Base-by-base conservation (phyloP, 2,888 invertebrate genomes). In the Meghimatium bilineatum region DNA sequence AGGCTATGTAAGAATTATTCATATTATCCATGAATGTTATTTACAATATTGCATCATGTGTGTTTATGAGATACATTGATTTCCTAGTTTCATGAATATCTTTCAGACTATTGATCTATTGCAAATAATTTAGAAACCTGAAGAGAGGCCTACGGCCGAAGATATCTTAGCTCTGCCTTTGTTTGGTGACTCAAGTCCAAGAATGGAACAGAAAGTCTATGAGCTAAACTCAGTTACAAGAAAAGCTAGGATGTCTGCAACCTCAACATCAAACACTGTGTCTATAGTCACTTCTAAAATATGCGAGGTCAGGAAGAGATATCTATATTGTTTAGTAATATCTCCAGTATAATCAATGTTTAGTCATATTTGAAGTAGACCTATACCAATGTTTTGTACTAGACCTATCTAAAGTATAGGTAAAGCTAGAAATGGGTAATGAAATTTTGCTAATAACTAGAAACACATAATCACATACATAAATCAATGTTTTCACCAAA, bases 201-300 rank as follows among this genome's bases (percentile, higher is more conserved):
- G 88, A 36, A 85, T 91, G 81, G 91, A 90, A 71, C 88, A 89
- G 72, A 88, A 89, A 79, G 90, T 93, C 3, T 91, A 90, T 89
- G 90, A 92, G 63, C 84, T 93, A 79, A 92, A 93, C 83, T 89
- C 92, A 5, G 86, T 87, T 26, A 88, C 91, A 1, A 86, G 92
- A 23, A 87, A 88, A 79, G 86, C 89, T 17, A 86, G 90, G 38
- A 86, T 90, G 71, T 90, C 91, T 60, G 89, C 90, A 44, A 38
- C 89, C 1, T 89, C 90, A 14, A 85, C 88, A 0, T 88, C 88
- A 71, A 87, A 88, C 17, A 85, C 90, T 34, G 89, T 91, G 20
- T 93, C 93, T 49, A 91, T 93, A 0, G 92, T 93, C n/a, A 92
- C 92, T 52, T 91, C 93, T 6, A 91, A 92, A 86, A 90, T 91